These are phyloP conservation scores for Labia minor DNA, from an alignment of 2,888 invertebrate species.

Conservation along the genomic window DNA sequence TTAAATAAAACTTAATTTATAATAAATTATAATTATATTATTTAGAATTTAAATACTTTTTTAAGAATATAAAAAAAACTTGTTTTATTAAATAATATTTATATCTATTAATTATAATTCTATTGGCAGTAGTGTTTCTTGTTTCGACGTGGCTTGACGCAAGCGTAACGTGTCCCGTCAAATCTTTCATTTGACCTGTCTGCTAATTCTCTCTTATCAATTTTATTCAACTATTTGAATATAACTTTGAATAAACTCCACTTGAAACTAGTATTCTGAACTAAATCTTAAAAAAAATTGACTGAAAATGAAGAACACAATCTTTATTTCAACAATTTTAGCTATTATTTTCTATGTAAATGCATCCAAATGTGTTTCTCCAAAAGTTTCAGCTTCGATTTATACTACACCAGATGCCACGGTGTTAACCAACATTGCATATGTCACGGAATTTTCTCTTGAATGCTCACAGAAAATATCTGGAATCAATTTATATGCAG, in stretches of 20 bases:
- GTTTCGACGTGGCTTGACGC: not conserved
- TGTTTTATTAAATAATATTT: no score
- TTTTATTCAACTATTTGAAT: no score
- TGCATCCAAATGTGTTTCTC: slow-evolving; percentile 19
- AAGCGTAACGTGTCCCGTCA: not conserved
- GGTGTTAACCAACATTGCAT: slow-evolving; percentile 78
- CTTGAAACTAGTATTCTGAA: no score
- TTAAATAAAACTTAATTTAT: not conserved
- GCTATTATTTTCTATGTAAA: not conserved
- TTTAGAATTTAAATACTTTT: no score
- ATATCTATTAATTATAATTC: no score
- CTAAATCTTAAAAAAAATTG: no score
- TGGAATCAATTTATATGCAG: slow-evolving; percentile 73
- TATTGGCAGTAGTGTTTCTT: not conserved
- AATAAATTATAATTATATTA: not conserved
- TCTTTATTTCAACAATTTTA: not conserved
- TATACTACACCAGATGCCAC: slow-evolving; percentile 91
- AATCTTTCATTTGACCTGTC: not conserved
- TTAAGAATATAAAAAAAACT: no score
- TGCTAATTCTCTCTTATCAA: no score
- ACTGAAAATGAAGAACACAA: not conserved
- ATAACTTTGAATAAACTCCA: no score
- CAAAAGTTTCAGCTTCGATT: slow-evolving; percentile 58
- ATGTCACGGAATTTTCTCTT: slow-evolving; percentile 79
- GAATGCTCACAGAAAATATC: slow-evolving; percentile 60